phyloP scores from a whole-genome alignment of 2,888 invertebrate genomes.

The Drosophila aldrichi region DNA sequence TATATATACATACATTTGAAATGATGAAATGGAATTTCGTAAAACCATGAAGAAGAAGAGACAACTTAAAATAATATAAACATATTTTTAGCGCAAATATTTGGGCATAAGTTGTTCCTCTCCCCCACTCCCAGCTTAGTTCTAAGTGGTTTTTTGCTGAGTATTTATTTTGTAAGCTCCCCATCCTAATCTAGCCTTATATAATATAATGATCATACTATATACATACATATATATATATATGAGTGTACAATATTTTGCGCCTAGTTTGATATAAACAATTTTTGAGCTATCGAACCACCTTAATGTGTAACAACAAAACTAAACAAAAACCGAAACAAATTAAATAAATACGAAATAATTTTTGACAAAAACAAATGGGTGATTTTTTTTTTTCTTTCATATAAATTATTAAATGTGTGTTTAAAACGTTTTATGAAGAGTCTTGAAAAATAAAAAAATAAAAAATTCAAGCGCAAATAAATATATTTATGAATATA shows the following conservation, averaged over 20 bases:
- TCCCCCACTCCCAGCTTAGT: conserved; percentile 27
- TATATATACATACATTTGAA: conserved; percentile 26
- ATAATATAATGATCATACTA: conserved; percentile 8
- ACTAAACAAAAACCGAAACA: conserved; percentile 43
- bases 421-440: too few relatives aligned
- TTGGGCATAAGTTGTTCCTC: conserved; percentile 56
- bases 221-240: conserved; percentile 14
- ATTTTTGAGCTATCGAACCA: conserved; percentile 82
- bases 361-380: conserved; percentile 50
- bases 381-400: too few relatives aligned
- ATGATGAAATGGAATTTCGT: conserved; percentile 76
- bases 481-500: too few relatives aligned
- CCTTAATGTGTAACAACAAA: conserved; percentile 79
- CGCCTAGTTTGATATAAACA: conserved; percentile 68
- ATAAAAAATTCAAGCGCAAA: too few relatives aligned
- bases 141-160: conserved; percentile 50
- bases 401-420: too few relatives aligned
- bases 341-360: conserved; percentile 71
- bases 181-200: conserved; percentile 55
- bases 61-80: conserved; percentile 6
- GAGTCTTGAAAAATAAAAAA: too few relatives aligned
- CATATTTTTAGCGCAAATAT: conserved; percentile 64
- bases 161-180: conserved; percentile 10
- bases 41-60: conserved; percentile 25
- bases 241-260: conserved; percentile 71